phyloP scores from a whole-genome alignment of 2,797 vertebrate species.

The Morelia viridis region DNA sequence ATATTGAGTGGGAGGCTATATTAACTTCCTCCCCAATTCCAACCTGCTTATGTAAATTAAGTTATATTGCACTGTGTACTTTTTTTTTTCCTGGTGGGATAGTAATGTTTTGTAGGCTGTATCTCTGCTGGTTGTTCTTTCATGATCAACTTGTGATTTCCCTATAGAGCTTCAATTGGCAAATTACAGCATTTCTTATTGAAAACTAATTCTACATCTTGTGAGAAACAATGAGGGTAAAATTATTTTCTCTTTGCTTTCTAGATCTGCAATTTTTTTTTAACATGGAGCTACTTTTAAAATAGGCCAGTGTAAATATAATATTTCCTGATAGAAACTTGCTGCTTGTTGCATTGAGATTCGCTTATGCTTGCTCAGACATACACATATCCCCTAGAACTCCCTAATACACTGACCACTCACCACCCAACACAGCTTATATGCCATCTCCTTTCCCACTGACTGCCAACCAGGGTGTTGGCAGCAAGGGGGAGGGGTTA shows the following conservation, averaged over 20 bases:
- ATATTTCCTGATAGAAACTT: not conserved
- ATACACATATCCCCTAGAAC: not conserved
- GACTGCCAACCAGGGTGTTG: no score
- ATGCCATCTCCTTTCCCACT: not conserved
- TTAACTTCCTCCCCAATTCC: not conserved
- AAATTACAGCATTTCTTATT: slow-evolving; percentile 29
- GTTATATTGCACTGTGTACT: not conserved
- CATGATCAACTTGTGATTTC: slow-evolving; percentile 11
- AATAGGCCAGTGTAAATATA: not conserved
- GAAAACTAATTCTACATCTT: slow-evolving; percentile 8
- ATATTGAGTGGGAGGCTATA: not conserved
- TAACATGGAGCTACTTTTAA: not conserved
- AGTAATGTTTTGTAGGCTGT: not conserved
- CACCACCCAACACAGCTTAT: not conserved
- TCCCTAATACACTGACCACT: not conserved
- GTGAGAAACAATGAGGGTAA: slow-evolving; percentile 17
- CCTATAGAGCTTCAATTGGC: slow-evolving; percentile 9
- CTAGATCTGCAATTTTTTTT: slow-evolving; percentile 21
- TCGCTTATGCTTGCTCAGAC: not conserved
- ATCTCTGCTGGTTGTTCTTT: not conserved
- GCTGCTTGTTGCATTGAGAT: not conserved
- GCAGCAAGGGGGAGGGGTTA: no score
- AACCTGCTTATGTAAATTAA: not conserved
- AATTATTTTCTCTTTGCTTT: slow-evolving; percentile 20
- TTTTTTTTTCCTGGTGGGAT: not conserved